Evolutionary conservation across 2,113 vertebrate genomes (phyloP).

Genomic region (Psilopogon haemacephalus): DNA sequence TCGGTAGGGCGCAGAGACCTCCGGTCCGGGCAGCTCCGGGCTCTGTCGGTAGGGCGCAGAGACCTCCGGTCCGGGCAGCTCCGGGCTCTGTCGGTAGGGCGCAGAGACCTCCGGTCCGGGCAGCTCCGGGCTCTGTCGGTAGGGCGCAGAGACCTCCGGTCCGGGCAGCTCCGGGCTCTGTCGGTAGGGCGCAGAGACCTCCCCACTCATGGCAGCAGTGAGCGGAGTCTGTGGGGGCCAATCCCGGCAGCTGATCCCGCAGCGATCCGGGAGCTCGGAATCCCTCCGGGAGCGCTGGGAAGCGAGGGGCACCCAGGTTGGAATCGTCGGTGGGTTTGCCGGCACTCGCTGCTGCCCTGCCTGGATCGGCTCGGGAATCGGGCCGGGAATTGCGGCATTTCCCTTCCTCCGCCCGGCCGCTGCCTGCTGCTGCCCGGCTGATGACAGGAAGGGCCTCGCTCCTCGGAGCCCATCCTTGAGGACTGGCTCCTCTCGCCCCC

Average conservation of each 20-base stretch:
- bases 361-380: background rate
- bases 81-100: too few relatives aligned
- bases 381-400: background rate
- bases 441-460: background rate
- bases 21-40: background rate
- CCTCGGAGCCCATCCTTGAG: background rate
- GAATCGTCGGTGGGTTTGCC: background rate
- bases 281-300: background rate
- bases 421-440: background rate
- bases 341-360: background rate
- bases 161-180: too few relatives aligned
- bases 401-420: too few relatives aligned
- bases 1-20: background rate
- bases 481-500: too few relatives aligned
- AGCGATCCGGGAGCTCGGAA: too few relatives aligned
- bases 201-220: background rate
- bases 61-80: background rate
- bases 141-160: background rate
- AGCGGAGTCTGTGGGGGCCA: background rate
- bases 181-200: background rate
- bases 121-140: too few relatives aligned
- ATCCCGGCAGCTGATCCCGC: background rate
- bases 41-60: background rate
- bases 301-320: background rate
- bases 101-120: background rate